Evolutionary conservation across 1,140 invertebrate species (phyloP).

Genomic region (Onthophagus taurus): DNA sequence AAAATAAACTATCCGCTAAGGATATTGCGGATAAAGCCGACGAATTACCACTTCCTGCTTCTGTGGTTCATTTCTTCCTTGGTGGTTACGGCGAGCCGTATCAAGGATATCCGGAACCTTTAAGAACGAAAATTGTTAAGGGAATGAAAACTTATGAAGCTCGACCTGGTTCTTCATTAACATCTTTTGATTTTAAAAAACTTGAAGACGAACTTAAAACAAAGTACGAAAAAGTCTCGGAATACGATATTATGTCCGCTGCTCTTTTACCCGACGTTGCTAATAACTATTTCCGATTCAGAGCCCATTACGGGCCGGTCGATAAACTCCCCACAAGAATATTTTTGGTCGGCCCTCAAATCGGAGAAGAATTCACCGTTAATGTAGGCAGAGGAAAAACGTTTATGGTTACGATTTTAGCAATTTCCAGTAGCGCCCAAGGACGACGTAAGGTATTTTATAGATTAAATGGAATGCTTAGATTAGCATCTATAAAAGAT

Average conservation of each 20-base stretch:
- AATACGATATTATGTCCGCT: conserved; percentile 89
- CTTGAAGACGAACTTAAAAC: conserved; percentile 70
- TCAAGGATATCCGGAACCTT: conserved; percentile 93
- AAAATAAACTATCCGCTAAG: conserved; percentile 79
- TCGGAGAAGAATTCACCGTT: conserved; percentile 95
- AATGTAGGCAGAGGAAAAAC: conserved; percentile 76
- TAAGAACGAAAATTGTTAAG: conserved; percentile 80
- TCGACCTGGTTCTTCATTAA: conserved; percentile 74
- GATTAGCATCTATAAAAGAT: conserved; percentile 89
- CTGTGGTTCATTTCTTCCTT: conserved; percentile 93
- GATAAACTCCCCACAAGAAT: conserved; percentile 90
- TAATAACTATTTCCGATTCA: conserved; percentile 86
- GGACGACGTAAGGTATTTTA: conserved; percentile 97
- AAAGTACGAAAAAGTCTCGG: conserved; percentile 36
- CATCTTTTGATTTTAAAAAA: conserved; percentile 78
- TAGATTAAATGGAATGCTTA: conserved; percentile 93
- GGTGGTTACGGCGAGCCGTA: conserved; percentile 94
- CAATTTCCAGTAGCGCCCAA: too few species aligned
- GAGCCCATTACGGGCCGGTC: conserved; percentile 86
- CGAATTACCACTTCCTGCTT: conserved; percentile 88
- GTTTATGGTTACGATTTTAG: too few species aligned
- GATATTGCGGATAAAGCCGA: conserved; percentile 69
- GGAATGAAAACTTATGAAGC: conserved; percentile 82
- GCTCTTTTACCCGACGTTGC: conserved; percentile 95
- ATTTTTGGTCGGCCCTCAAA: conserved; percentile 92